phyloP scores from a whole-genome alignment of 2,888 invertebrate species.

The Andricus quercusramuli region DNA sequence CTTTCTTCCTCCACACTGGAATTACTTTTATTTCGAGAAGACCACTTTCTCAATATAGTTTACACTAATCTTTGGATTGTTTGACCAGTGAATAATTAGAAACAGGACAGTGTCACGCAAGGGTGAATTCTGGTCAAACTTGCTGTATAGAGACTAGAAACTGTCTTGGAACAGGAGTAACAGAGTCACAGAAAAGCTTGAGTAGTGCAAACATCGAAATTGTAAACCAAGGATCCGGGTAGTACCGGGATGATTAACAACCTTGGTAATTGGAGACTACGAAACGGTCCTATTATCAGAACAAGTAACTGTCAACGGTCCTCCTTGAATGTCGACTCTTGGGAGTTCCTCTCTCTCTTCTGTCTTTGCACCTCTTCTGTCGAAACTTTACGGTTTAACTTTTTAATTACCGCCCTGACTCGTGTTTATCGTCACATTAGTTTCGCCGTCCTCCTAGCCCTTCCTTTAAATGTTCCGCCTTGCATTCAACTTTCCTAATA shows the following conservation, averaged over 20 bases:
- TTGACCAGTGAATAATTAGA: background rate
- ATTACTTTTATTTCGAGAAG: background rate
- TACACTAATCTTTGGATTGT: background rate
- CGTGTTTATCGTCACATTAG: slow-evolving; percentile 73
- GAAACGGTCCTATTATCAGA: slow-evolving; percentile 67
- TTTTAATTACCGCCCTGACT: slow-evolving; percentile 72
- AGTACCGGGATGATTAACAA: slow-evolving; percentile 61
- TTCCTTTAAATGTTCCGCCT: slow-evolving; percentile 43
- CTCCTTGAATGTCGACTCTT: slow-evolving; percentile 41
- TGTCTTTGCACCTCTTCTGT: slow-evolving; percentile 61
- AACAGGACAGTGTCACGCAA: background rate
- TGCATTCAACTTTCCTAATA: slow-evolving; percentile 51
- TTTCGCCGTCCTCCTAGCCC: slow-evolving; percentile 52
- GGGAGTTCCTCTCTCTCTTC: slow-evolving; percentile 43
- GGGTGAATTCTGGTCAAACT: background rate
- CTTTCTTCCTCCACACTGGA: background rate
- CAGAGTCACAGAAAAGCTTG: slow-evolving; percentile 6
- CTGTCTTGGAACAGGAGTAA: background rate
- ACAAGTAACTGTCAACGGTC: slow-evolving; percentile 63
- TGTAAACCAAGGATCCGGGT: slow-evolving; percentile 49
- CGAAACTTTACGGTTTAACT: slow-evolving; percentile 68
- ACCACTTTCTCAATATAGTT: background rate
- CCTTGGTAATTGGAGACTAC: slow-evolving; percentile 67
- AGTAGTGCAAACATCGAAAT: slow-evolving; percentile 35
- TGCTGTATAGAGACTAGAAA: slow-evolving; percentile 5